Conservation (phyloP, 1,140 invertebrate species). For the Sminthurides bifidus region DNA sequence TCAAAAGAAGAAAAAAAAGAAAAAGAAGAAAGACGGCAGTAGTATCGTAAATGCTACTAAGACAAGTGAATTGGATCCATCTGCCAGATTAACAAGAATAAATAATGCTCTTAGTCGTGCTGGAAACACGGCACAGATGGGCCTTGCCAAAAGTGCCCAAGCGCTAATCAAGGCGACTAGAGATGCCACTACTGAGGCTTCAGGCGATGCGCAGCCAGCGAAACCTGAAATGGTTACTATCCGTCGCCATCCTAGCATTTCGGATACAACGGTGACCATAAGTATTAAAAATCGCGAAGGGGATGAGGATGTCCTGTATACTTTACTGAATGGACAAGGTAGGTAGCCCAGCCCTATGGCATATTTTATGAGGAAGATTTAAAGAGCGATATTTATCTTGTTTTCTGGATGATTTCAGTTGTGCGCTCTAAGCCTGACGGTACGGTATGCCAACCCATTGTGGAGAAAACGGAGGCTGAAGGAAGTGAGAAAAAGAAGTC, state of each 20-base stretch:
- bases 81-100: neutral
- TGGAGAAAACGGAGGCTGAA: neutral
- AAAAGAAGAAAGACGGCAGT: slow-evolving; percentile 3
- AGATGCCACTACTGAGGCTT: neutral
- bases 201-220: too few relatives aligned
- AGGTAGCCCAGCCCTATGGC: neutral
- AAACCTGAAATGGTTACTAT: slow-evolving; percentile 26
- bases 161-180: neutral
- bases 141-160: neutral
- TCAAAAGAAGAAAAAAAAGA: slow-evolving; percentile 17
- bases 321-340: slow-evolving; percentile 29
- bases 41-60: neutral
- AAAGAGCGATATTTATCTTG: neutral
- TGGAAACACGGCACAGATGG: neutral
- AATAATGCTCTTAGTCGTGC: neutral
- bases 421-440: slow-evolving; percentile 1
- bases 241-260: slow-evolving; percentile 19
- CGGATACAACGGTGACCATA: slow-evolving; percentile 28
- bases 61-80: neutral
- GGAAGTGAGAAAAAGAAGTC: neutral
- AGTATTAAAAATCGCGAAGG: slow-evolving; percentile 26
- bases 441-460: too few relatives aligned
- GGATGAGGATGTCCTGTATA: slow-evolving; percentile 23
- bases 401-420: slow-evolving; percentile 1
- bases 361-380: neutral